Conservation (phyloP, 2,113 vertebrate species). For the Hystrix brachyura region DNA sequence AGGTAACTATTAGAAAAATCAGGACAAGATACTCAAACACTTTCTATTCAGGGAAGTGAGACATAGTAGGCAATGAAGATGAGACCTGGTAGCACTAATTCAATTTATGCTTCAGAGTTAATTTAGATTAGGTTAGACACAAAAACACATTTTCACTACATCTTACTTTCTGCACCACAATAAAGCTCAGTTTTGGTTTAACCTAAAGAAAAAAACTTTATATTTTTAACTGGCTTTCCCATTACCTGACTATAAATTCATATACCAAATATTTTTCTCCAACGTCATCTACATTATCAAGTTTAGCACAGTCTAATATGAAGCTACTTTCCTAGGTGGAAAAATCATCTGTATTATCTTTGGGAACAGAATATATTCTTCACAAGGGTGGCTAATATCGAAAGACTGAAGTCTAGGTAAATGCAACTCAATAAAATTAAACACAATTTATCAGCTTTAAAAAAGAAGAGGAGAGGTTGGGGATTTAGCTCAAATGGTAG, state of each 20-base stretch:
- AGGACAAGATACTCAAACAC: conserved; percentile 56
- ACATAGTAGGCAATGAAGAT: background rate
- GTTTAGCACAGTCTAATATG: conserved; percentile 27
- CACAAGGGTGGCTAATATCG: background rate
- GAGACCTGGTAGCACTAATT: background rate
- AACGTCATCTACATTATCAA: conserved; percentile 41
- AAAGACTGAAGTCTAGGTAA: conserved; percentile 50
- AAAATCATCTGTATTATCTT: background rate
- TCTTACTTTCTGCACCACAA: background rate
- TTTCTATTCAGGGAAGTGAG: conserved; percentile 70
- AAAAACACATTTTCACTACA: conserved; percentile 43
- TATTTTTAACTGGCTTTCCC: conserved; percentile 46
- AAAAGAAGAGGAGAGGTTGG: background rate
- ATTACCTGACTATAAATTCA: conserved; percentile 40
- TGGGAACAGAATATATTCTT: conserved; percentile 44
- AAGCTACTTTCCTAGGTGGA: background rate
- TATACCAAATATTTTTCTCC: background rate
- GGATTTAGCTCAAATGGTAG: no score
- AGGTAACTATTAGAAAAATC: conserved; percentile 57
- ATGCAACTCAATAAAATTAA: conserved; percentile 37
- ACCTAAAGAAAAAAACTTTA: background rate
- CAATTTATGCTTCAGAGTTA: conserved; percentile 50
- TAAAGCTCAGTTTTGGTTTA: conserved; percentile 10
- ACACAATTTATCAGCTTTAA: conserved; percentile 56
- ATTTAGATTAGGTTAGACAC: conserved; percentile 58